Conservation (phyloP, 2,113 vertebrate species). For the Melanerpes aurifrons region DNA sequence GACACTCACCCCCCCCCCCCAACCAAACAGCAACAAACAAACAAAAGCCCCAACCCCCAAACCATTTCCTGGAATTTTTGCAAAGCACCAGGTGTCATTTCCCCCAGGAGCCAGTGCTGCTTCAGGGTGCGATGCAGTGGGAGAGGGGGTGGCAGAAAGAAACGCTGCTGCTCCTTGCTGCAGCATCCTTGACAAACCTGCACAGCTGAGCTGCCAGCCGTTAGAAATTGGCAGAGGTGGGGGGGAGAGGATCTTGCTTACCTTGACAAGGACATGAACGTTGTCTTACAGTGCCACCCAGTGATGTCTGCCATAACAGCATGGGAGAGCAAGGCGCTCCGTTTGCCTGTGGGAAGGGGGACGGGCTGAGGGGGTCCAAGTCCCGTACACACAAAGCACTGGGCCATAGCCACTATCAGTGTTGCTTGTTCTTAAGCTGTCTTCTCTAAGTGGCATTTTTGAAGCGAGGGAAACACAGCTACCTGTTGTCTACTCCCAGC, state of each 20-base stretch:
- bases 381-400: rapidly evolving
- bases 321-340: rapidly evolving
- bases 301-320: slow-evolving; percentile 60
- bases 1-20: background rate
- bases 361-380: background rate
- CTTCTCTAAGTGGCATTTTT: rapidly evolving
- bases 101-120: rapidly evolving
- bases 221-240: background rate
- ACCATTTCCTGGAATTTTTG: background rate
- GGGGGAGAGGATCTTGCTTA: background rate
- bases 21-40: too few species aligned
- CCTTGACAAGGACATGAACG: slow-evolving; percentile 24
- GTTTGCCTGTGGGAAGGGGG: background rate
- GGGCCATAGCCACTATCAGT: rapidly evolving
- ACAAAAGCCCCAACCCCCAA: background rate
- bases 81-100: background rate
- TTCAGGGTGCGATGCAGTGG: rapidly evolving
- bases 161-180: background rate
- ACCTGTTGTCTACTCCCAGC: background rate
- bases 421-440: rapidly evolving
- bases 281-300: slow-evolving; percentile 68
- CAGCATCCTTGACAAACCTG: background rate
- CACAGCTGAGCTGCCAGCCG: background rate
- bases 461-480: background rate
- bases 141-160: background rate